Evolutionary conservation across 35 echinoderm and acorn worm species (phyloP).

Genomic region (Heliocidaris erythrogramma): DNA sequence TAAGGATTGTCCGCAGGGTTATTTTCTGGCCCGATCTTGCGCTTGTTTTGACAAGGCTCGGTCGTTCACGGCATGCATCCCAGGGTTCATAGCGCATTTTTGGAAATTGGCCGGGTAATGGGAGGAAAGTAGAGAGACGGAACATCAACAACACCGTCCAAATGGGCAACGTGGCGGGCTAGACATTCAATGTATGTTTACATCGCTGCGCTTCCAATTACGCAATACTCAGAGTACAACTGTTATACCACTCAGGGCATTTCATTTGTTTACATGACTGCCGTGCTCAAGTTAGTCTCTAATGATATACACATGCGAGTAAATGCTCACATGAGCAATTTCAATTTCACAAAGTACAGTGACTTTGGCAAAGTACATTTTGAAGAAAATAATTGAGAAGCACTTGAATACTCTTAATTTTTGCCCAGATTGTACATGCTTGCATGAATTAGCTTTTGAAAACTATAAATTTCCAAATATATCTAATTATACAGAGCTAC

Average conservation of each 20-base stretch:
- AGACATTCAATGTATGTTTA: not conserved
- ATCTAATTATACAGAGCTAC: too few relatives aligned
- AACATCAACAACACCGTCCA: constrained; percentile 16
- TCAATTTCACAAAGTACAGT: not conserved
- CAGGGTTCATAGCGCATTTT: not conserved
- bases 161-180: not conserved
- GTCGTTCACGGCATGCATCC: not conserved
- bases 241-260: not conserved
- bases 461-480: too few relatives aligned
- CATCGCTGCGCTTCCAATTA: not conserved
- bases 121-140: constrained; percentile 31
- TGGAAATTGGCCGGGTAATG: constrained; percentile 34
- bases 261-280: not conserved
- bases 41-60: constrained; percentile 36
- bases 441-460: not conserved
- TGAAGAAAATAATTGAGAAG: not conserved
- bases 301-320: not conserved
- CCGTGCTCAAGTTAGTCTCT: not conserved
- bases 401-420: too few relatives aligned
- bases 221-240: not conserved
- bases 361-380: not conserved
- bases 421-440: not conserved
- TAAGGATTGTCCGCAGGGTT: constrained; percentile 18
- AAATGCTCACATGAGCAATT: not conserved
- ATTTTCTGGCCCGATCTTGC: not conserved